These are phyloP conservation scores for Pavo muticus DNA, from an alignment of 2,113 vertebrate genomes.

Conservation along the genomic window DNA sequence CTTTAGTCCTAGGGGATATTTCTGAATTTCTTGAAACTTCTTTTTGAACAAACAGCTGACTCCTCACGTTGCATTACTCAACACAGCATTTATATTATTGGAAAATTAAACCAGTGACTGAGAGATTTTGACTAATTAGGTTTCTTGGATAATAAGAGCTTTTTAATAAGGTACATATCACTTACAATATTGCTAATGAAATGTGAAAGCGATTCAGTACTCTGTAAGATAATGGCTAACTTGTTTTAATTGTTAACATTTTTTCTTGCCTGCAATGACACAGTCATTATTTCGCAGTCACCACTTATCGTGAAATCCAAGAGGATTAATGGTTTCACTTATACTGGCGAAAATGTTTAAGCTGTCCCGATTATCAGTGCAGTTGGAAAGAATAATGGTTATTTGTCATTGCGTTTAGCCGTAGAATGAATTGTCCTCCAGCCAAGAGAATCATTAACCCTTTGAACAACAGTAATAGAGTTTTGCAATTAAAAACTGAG, in stretches of 20 bases:
- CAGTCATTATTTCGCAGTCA: slow-evolving; percentile 98
- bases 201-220: slow-evolving; percentile 87
- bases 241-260: slow-evolving; percentile 99
- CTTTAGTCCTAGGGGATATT: not conserved
- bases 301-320: slow-evolving; percentile 95
- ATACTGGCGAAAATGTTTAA: slow-evolving; percentile 97
- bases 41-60: slow-evolving; percentile 64
- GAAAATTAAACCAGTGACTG: slow-evolving; percentile 79
- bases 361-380: slow-evolving; percentile 99
- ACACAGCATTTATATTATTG: slow-evolving; percentile 70
- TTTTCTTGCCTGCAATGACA: slow-evolving; percentile 92
- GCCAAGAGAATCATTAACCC: slow-evolving; percentile 90
- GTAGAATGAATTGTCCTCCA: slow-evolving; percentile 90
- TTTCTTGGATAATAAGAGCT: slow-evolving; percentile 87
- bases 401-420: slow-evolving; percentile 98
- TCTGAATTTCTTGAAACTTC: slow-evolving; percentile 23
- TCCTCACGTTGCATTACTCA: slow-evolving; percentile 60
- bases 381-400: slow-evolving; percentile 98
- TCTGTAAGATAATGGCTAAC: slow-evolving; percentile 90
- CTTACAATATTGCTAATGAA: slow-evolving; percentile 91
- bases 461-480: slow-evolving; percentile 77
- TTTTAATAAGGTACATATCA: slow-evolving; percentile 90
- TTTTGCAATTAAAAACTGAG: slow-evolving; percentile 61
- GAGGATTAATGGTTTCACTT: slow-evolving; percentile 99
- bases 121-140: slow-evolving; percentile 88